Evolutionary conservation across 2,113 vertebrate genomes (phyloP).

Genomic region (Acanthisitta chloris): DNA sequence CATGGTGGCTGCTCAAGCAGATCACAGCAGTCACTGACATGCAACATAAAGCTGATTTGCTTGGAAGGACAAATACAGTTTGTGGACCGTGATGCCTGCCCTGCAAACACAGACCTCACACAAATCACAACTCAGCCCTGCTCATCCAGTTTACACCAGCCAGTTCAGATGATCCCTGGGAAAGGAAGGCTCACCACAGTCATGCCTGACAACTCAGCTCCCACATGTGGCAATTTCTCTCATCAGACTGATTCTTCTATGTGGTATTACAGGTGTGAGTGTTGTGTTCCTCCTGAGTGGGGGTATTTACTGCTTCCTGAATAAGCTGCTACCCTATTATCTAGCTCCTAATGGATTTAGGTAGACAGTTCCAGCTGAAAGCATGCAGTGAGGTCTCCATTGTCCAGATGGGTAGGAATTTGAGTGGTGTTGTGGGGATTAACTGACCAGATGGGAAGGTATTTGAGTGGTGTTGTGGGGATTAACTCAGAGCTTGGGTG

Average conservation of each 20-base stretch:
- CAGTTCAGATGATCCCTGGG: neutral
- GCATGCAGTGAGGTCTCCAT: neutral
- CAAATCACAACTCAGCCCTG: neutral
- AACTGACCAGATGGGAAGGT: too few relatives aligned
- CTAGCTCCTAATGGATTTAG: neutral
- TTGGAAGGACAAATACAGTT: neutral
- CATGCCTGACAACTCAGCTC: neutral
- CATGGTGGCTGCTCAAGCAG: neutral
- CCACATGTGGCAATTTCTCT: neutral
- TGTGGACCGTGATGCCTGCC: neutral
- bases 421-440: neutral
- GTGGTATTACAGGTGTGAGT: neutral
- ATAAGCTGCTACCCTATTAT: neutral
- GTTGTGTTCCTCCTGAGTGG: neutral
- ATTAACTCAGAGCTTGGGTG: neutral
- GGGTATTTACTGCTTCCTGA: neutral
- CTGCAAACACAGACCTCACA: neutral
- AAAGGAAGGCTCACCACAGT: fast-evolving
- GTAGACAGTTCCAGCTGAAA: neutral
- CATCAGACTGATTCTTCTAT: neutral
- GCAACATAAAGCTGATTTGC: neutral
- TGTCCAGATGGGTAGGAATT: neutral
- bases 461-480: neutral
- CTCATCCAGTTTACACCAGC: neutral
- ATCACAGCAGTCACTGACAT: neutral